Base-by-base conservation (phyloP, 2,888 invertebrate genomes). In the Xylophagus ater region DNA sequence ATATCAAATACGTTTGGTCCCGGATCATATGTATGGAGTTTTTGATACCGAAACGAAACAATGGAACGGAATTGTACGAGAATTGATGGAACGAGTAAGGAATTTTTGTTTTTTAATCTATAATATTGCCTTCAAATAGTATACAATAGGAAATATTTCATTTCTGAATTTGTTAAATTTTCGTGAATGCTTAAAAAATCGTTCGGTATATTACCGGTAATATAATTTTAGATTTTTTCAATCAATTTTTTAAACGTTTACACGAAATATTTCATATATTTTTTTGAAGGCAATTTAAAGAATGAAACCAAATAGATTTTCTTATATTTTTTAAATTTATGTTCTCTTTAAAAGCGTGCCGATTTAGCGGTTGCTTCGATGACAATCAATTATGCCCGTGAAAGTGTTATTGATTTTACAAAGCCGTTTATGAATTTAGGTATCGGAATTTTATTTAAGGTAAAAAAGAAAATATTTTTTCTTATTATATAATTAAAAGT, bases 341-440 rank as follows among this genome's bases (percentile, higher is more conserved):
- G n/a, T n/a, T n/a, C n/a, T n/a, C n/a, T n/a, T 48, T 63, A 61
- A 30, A 64, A 83, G 86, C 82, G 81, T 67, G 88, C 88, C 1
- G 89, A 90, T 63, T 62, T 92, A 49, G 88, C 88, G 1, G 84
- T 89, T 15, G 87, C 84, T 6, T 84, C 88, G 3, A 80, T 90
- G 74, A 90, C 89, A 19, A 92, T 90, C 49, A 89, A 84, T 55
- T 88, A 87, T 59, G 82, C 85, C 18, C 68, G 90, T 32, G 87
- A 88, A 54, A 83, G 85, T 59, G 87, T 87, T 42, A 85, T 90
- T 49, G 88, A 89, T 65, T 90, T 90, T 59, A 88, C 88, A 7
- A 87, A 88, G 58, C 90, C 89, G 2, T 90, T 88, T 66, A 86
- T 90, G 81, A 88, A 87, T 61, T 71, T 89, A 14, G 90, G 89